Base-by-base conservation (phyloP, 2,797 vertebrate species). In the Zenarchopterus dispar region DNA sequence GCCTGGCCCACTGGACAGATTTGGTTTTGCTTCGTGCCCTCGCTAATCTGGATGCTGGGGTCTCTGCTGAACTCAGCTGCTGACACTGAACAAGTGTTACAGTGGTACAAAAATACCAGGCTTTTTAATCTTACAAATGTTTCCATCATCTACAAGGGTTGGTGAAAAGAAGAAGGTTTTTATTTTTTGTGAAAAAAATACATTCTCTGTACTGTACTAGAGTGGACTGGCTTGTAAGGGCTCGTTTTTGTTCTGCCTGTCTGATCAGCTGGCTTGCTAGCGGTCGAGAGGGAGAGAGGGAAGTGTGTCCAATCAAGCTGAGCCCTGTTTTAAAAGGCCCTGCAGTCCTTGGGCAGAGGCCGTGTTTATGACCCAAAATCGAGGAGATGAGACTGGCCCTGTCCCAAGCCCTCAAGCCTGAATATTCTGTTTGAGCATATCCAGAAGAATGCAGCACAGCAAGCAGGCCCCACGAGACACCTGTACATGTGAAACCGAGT, bases 251-350 rank as follows among this genome's bases (percentile, higher is more conserved):
- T 87, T 87, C 85, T 80, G 86, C 82, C 63, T 80, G 78, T 84
- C 75, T 84, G 86, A 90, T 92, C 89, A 84, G 81, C 84, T 90
- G 89, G 88, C 87, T 83, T 63, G 76, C 76, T 67, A 50, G 83
- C 73, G 73, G 79, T 83, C 82, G 65, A 80, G 61, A 75, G 53
- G 2, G 50, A 74, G 78, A 77, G 88, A 84, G 80, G 89, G 78
- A 90, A 91, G 87, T 89, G 85, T 89, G 88, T 91, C 90, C 87
- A 89, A 88, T 91, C 86, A 89, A 88, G 84, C 86, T 78, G 80
- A 91, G 87, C 67, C 84, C 54, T 80, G 81, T 86, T 90, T 90
- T 84, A 85, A 91, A 91, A 81, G 82, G 68, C 89, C 83, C 83
- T 46, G 79, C 82, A 81, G 83, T 85, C 85, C 76, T 88, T 76